Evolutionary conservation across 2,113 vertebrate genomes (phyloP), one percentile per base, ranked within the genome.

Genomic region (Carassius auratus): DNA sequence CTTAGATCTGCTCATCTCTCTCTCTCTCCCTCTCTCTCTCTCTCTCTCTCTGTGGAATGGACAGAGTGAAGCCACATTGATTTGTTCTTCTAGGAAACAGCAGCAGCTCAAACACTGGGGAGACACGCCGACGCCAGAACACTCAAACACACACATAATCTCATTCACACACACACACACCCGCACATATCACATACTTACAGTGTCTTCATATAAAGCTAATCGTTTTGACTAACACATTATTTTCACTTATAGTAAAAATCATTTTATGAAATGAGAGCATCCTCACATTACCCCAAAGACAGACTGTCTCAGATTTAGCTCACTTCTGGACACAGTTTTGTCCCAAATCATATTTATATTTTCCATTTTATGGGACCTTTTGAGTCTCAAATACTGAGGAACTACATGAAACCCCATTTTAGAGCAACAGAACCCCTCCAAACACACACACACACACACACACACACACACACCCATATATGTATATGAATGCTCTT

Each of bases 81-180:
- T 95, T 91, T 91, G 88, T 88, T 92, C 93, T 94, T 93, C 90
- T 86, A 92, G 93, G 93, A 93, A 94, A 92, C 89, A 88, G 91
- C 85, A 90, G 92, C 93, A 91, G 91, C 92, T 91, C 76, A 92
- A 94, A 92, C 90, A 91, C 89, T 76, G 86, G 71, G 75, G 76
- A 93, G 91, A 90, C 88, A 88, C 90, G 89, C 90, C 91, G 91
- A 92, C 88, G 91, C 90, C 91, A 82, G 59, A 45, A 80, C 64
- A 71, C 33, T 55, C 64, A 69, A 15, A 79, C 48, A 64, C 45
- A 84, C 59, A 69, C 50, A 85, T 55, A 76, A 71, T 80, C 69
- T 75, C 84, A 62, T 50, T 17, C 45, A 68, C 55, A 71, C 59
- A 64, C 21, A 33, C 42, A 64, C 21, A 33, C 42, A 42, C 6